Evolutionary conservation across 2,113 vertebrate genomes (phyloP), one percentile per base, ranked within the genome.

Genomic region (Rhabdomys dilectus): DNA sequence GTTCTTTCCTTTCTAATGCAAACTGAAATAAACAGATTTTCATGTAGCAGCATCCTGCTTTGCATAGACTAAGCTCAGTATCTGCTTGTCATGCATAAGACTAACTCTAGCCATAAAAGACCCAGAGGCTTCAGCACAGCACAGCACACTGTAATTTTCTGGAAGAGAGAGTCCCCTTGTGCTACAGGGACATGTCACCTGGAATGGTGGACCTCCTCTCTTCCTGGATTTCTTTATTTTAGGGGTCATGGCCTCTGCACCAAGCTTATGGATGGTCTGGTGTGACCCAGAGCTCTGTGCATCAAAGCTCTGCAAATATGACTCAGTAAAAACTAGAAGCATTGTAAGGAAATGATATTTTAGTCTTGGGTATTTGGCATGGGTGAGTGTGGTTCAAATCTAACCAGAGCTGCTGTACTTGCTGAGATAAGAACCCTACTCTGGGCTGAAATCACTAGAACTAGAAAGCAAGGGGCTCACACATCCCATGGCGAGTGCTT

Each of bases 401-500:
- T 72, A 45, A 19, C 2, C 0, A 58, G 62, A 11, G 9, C 42
- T 84, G 17, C 36, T 64, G 26, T 1, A 3, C 39, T 19, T 13
- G 5, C 42, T 34, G 4, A 24, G 22, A 10, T 16, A 0, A 31
- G 62, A 21, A 7, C 24, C 15, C 36, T 11, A 4, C 13, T 48
- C 31, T 56, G 1, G 9, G 13, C 31, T 88, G 68, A 9, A 4
- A n/a, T 24, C 3, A 3, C 29, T 3, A 1, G 39, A 21, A 34
- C 5, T 3, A 0, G 1, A 3, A 26, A 51, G 11, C 64, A 11
- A 24, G 21, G 15, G 19, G 12, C 0, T 11, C 9, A 45, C 5
- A 6, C 4, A 0, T 2, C 12, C 21, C 3, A 0, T 5, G 19
- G 56, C 26, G 26, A 5, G n/a, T 29, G 0, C 26, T 51, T 29